Percentiles rank a stretch among this genome's conserved stretches.
Conservation (phyloP, 2,888 invertebrate genomes). For the Deroplatys truncata region DNA sequence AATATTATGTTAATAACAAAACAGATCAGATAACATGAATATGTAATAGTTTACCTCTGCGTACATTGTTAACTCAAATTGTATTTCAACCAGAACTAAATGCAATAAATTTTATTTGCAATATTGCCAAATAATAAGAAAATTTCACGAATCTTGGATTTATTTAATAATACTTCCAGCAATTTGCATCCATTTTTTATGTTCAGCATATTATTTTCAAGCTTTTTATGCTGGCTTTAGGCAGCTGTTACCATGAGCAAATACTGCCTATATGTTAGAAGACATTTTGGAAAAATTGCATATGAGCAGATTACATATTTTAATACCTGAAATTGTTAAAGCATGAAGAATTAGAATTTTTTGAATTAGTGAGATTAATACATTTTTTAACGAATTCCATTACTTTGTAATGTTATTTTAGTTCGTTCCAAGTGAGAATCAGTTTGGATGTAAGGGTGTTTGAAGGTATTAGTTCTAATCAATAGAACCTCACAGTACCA, state of each 20-base stretch:
- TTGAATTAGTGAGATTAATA: neutral
- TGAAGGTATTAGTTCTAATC: neutral
- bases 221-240: neutral
- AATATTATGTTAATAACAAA: too few species aligned
- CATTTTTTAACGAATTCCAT: neutral
- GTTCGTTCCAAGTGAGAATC: neutral
- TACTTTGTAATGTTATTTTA: neutral
- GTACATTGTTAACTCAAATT: too few species aligned
- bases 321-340: neutral
- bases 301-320: neutral
- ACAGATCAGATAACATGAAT: too few species aligned
- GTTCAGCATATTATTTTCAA: neutral
- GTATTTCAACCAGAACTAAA: too few species aligned
- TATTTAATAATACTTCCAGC: neutral
- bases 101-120: too few species aligned
- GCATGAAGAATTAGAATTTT: neutral
- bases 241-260: neutral
- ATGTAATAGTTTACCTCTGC: too few species aligned
- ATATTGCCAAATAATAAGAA: too few species aligned
- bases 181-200: neutral
- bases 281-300: neutral
- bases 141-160: too few species aligned
- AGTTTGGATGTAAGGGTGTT: neutral
- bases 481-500: neutral
- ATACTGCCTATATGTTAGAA: neutral